A percentile compares a stretch with the other conserved stretches of the same genome.
Conservation (phyloP, 2,888 invertebrate genomes). For the Venusia cambrica region DNA sequence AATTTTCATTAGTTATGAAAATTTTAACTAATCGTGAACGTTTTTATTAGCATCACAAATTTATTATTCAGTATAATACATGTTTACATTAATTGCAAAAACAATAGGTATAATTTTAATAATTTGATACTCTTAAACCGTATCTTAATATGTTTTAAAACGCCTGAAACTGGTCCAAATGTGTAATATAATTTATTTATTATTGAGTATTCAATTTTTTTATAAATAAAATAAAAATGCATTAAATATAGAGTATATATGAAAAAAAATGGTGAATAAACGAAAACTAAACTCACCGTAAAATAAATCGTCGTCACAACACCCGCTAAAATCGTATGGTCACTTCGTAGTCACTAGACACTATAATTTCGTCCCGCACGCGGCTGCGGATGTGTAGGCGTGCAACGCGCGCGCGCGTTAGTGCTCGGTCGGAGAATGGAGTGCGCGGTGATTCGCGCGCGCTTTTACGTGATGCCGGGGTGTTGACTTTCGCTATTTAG, state of each 20-base stretch:
- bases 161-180: too few species aligned
- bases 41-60: too few species aligned
- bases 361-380: slow-evolving; percentile 25
- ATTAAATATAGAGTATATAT: slow-evolving; percentile 1
- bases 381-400: slow-evolving; percentile 24
- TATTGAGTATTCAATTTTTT: too few species aligned
- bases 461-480: slow-evolving; percentile 63
- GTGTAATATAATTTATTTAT: too few species aligned
- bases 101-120: too few species aligned
- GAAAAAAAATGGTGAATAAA: background rate
- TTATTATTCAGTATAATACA: too few species aligned
- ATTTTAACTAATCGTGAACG: too few species aligned
- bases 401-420: slow-evolving; percentile 49
- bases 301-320: slow-evolving; percentile 6
- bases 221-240: slow-evolving; percentile 1
- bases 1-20: too few species aligned
- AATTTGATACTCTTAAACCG: too few species aligned
- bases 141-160: too few species aligned
- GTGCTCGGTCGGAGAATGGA: slow-evolving; percentile 60
- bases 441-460: slow-evolving; percentile 45
- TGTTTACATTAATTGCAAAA: too few species aligned
- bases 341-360: slow-evolving; percentile 21
- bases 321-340: slow-evolving; percentile 7
- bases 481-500: slow-evolving; percentile 65
- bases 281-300: slow-evolving; percentile 19